Evolutionary conservation across 2,888 invertebrate species (phyloP), one percentile per base, ranked within the genome.

Genomic region (Trichogramma dendrolimi): DNA sequence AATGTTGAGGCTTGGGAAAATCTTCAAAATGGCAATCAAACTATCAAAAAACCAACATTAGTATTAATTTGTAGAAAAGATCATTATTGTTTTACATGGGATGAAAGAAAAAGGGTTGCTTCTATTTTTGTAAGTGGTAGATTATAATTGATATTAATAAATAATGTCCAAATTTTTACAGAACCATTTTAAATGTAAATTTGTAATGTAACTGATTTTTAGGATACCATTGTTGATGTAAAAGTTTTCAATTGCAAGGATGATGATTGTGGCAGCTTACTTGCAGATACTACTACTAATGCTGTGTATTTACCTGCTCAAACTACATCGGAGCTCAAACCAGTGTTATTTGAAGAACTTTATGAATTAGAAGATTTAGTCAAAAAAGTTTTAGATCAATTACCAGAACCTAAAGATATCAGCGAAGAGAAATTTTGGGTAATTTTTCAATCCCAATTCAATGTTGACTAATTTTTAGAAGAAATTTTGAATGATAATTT

Each of bases 71-170:
- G 75, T 58, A 71, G 71, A 6, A 58, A 49, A 58, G 60, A 68
- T 48, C 69, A 70, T 11, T 60, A 74, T 53, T 76, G 75, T 67
- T 73, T 71, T 11, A 64, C 69, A 6, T 41, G 61, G 4, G 70
- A 73, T 55, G 76, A 75, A 52, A 70, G 69, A 50, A 58, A 71
- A 4, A 90, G 91, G 78, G 80, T 92, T 44, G 86, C 90, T 54
- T 87, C 87, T 56, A 87, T 86, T 78, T 82, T 94, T 82, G 91
- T 91, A 80, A 82, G 84, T 79, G 27, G 27, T 27, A 27, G 27
- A 40, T 14, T 52, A 10, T 8, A 57, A 43, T 57, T 7, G n/a
- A 41, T 14, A 40, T 38, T 42, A 55, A 39, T 27, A 7, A 48
- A 10, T 52, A 54, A n/a, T 43, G 39, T 44, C 27, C 10, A 38